Conservation (phyloP, 2,888 invertebrate genomes). For the Ariolimax columbianus region DNA sequence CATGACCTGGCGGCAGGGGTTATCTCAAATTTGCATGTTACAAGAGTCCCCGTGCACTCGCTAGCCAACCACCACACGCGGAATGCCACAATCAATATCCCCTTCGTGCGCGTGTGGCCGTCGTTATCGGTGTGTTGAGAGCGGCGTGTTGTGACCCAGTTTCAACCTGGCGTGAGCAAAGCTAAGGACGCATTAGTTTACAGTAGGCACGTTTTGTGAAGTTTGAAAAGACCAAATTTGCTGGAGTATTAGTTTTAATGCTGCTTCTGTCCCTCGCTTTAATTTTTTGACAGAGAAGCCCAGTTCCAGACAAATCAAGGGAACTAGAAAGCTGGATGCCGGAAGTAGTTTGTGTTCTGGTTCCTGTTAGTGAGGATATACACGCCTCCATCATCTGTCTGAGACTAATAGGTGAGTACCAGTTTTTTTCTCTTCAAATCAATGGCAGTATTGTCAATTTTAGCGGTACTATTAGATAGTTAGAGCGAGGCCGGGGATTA, state of each 20-base stretch:
- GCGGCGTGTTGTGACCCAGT: constrained; percentile 16
- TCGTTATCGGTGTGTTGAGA: neutral
- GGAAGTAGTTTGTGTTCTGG: neutral
- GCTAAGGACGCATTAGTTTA: neutral
- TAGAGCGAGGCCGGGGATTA: no score
- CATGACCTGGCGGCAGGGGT: no score
- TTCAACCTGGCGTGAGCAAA: neutral
- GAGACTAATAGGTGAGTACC: neutral
- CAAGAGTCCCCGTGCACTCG: neutral
- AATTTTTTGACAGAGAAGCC: no score
- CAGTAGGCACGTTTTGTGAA: no score
- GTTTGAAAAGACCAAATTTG: no score
- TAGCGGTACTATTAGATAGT: no score
- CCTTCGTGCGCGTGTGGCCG: constrained; percentile 2
- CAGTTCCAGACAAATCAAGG: neutral
- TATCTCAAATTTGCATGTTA: no score
- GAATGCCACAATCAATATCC: constrained; percentile 6
- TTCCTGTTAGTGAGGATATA: neutral
- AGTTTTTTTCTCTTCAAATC: neutral
- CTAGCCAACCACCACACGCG: neutral
- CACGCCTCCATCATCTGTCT: neutral
- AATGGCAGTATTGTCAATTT: no score
- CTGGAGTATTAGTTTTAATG: no score
- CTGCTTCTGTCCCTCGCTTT: no score
- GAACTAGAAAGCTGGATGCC: neutral